A percentile compares a stretch with the other conserved stretches of the same genome.
These are phyloP conservation scores for Callinectes sapidus DNA, from an alignment of 2,888 invertebrate species.

Conservation along the genomic window DNA sequence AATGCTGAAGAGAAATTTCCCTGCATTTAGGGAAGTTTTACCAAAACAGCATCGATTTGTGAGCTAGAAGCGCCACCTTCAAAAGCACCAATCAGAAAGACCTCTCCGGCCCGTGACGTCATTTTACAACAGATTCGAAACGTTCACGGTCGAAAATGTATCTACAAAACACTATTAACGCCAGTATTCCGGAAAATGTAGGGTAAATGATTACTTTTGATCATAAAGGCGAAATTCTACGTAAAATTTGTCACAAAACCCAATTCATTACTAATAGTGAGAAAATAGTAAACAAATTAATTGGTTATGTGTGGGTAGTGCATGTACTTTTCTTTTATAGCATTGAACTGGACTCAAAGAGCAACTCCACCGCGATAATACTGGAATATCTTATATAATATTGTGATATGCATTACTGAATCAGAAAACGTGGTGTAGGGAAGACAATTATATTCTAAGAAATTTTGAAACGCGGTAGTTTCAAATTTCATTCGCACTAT, in stretches of 20 bases:
- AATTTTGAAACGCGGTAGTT: too few relatives aligned
- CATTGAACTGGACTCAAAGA: too few relatives aligned
- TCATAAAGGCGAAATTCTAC: background rate
- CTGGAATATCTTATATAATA: too few relatives aligned
- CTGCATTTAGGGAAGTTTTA: conserved; percentile 50
- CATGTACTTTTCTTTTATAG: too few relatives aligned
- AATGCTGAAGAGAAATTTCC: conserved; percentile 44
- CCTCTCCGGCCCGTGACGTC: conserved; percentile 49
- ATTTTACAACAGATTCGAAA: conserved; percentile 48
- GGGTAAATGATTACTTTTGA: background rate
- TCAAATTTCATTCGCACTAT: too few relatives aligned
- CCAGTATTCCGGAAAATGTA: background rate
- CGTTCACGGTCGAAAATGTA: background rate
- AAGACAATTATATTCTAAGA: too few relatives aligned
- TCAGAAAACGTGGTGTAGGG: too few relatives aligned
- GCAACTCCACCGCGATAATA: too few relatives aligned
- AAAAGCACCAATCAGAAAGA: conserved; percentile 57
- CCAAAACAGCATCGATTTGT: conserved; percentile 68
- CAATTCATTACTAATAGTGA: too few relatives aligned
- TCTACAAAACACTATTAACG: background rate
- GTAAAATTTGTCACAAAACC: background rate
- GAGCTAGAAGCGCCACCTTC: conserved; percentile 55
- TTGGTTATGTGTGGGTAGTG: too few relatives aligned
- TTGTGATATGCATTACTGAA: too few relatives aligned
- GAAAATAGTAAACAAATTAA: too few relatives aligned